Percentiles rank a stretch among this genome's conserved stretches.
Conservation (phyloP, 2,113 vertebrate species). For the Desmodus rotundus region DNA sequence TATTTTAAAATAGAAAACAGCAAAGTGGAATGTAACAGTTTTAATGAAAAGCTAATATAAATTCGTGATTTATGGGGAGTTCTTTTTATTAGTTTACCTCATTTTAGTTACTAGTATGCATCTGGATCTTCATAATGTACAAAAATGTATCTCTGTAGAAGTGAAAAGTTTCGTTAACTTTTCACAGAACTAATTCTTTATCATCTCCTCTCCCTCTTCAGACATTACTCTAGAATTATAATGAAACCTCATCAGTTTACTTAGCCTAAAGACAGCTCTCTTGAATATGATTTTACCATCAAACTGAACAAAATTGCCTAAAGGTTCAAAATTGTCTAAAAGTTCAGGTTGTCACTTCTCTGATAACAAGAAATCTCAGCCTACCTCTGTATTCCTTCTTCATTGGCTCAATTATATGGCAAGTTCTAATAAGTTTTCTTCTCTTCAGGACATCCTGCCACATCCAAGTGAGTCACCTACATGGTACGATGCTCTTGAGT, state of each 20-base stretch:
- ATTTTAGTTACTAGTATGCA: not conserved
- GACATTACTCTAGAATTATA: not conserved
- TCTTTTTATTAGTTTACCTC: not conserved
- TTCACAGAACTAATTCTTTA: slow-evolving; percentile 1
- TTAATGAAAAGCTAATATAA: slow-evolving; percentile 8
- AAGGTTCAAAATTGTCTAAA: not conserved
- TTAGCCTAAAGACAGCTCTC: not conserved
- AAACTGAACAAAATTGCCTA: not conserved
- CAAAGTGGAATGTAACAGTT: not conserved
- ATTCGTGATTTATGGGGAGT: not conserved
- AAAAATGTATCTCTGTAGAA: not conserved
- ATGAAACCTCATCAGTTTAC: not conserved
- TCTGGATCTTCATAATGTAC: not conserved
- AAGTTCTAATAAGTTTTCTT: not conserved
- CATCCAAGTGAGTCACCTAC: not conserved
- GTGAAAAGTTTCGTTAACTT: not conserved
- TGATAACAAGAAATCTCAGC: not conserved
- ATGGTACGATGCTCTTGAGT: not conserved
- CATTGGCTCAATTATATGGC: not conserved
- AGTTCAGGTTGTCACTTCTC: not conserved
- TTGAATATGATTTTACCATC: not conserved
- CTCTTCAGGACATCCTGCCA: not conserved
- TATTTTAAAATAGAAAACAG: not conserved
- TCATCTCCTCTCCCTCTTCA: not conserved
- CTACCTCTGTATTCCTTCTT: not conserved